Conservation (phyloP, 2,888 invertebrate genomes). For the Noctua janthe region DNA sequence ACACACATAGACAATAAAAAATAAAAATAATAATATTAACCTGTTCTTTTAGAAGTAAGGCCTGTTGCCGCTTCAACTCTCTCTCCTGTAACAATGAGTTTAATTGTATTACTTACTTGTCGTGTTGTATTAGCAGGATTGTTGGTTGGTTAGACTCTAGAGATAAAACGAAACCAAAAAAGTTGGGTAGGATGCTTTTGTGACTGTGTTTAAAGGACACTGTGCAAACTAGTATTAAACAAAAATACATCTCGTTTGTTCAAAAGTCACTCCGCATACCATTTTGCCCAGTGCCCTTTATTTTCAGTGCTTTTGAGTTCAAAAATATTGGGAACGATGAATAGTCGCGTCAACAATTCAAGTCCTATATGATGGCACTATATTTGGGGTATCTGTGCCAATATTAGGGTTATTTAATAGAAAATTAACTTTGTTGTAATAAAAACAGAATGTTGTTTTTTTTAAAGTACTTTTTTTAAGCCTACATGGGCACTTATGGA, state of each 20-base stretch:
- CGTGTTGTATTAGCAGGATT: not conserved
- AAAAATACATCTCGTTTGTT: not conserved
- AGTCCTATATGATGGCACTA: not conserved
- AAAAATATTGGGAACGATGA: not conserved
- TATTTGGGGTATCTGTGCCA: not conserved
- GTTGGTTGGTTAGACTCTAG: not conserved
- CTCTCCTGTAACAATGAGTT: constrained; percentile 93
- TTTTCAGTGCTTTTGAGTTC: not conserved
- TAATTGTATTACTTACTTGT: constrained; percentile 43
- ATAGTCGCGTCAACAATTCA: not conserved
- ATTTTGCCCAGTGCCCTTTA: not conserved
- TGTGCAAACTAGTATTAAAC: not conserved
- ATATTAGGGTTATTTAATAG: not conserved
- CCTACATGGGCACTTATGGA: not conserved
- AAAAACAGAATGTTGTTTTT: not conserved
- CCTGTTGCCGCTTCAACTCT: constrained; percentile 97
- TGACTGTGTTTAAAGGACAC: not conserved
- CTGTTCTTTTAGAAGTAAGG: constrained; percentile 97
- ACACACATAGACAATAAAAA: constrained; percentile 22
- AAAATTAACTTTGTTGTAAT: not conserved
- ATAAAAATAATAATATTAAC: constrained; percentile 82
- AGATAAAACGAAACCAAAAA: not conserved
- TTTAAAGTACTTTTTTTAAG: not conserved
- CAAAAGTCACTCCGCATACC: not conserved
- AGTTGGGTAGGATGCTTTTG: not conserved